Base-by-base conservation (phyloP, 2,888 invertebrate genomes). In the Antheraea yamamai region DNA sequence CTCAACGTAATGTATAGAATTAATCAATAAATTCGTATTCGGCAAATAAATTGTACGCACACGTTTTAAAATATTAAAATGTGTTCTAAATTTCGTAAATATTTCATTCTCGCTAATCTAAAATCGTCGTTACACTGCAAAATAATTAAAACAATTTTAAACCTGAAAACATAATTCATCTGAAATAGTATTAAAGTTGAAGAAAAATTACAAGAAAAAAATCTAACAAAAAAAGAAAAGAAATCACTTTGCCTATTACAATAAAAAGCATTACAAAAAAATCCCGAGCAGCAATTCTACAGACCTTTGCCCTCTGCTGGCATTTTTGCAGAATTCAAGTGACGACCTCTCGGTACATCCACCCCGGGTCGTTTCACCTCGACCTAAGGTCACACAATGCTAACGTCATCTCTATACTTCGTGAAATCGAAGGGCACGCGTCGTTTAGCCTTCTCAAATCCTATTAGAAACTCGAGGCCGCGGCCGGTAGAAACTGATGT, bases 301-400 rank as follows among this genome's bases (percentile, higher is more conserved):
- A 58, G 74, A 58, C 30, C 70, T 51, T 74, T 71, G 74, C 39
- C 61, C 64, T 72, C 74, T 26, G 23, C 47, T 18, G 68, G 71
- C 39, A 71, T 74, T 20, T 71, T 35, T 55, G 68, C 16, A 39
- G 47, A 39, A 72, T 58, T n/a, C 73, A 64, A 47, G 74, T 71
- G 47, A 26, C 47, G 74, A 74, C 74, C 74, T 61, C 74, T 47
- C 3, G n/a, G 74, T 55, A 58, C 74, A 58, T 35, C 72, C 26
- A 61, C 74, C 74, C 26, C 61, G 35, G 74, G 71, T 75, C 72
- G 71, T 39, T 70, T 58, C 72, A 51, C n/a, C 74, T 39, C 74
- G 35, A 47, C 68, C 74, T 52, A 26, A 74, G 74, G 64, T 26
- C 70, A 39, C 3, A n/a, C 39, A 70, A 70, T 26, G 70, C 70